Conservation (phyloP, 1,140 invertebrate species). For the Ylistrum balloti region DNA sequence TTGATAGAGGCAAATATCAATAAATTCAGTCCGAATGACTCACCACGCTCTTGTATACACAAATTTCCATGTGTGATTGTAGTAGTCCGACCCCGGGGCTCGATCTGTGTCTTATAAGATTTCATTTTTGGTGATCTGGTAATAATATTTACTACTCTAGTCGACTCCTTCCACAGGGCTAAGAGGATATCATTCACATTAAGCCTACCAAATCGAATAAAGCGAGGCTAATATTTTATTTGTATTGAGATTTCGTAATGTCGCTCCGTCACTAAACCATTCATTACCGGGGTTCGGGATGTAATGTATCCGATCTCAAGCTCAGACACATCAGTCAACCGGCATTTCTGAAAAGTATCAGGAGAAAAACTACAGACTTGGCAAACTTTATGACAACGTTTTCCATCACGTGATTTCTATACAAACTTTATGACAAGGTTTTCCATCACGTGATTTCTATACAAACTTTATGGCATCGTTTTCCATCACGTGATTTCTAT, state of each 20-base stretch:
- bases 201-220: background rate
- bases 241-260: background rate
- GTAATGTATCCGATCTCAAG: background rate
- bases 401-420: background rate
- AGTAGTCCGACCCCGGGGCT: too few species aligned
- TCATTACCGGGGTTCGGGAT: background rate
- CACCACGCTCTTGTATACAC: background rate
- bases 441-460: background rate
- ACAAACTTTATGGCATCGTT: background rate
- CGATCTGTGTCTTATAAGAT: background rate
- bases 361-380: background rate
- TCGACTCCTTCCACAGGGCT: background rate
- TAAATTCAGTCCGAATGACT: background rate
- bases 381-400: background rate
- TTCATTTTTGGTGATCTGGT: background rate
- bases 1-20: slow-evolving; percentile 25
- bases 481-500: background rate
- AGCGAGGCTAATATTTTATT: background rate
- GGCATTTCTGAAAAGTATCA: background rate
- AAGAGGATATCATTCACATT: background rate
- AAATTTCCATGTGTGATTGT: background rate
- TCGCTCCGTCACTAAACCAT: background rate
- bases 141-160: background rate
- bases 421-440: background rate
- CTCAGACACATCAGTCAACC: background rate